Percentiles rank a stretch among this genome's conserved stretches.
phyloP scores from a whole-genome alignment of 2,113 vertebrate species.

The Saguinus imperator region DNA sequence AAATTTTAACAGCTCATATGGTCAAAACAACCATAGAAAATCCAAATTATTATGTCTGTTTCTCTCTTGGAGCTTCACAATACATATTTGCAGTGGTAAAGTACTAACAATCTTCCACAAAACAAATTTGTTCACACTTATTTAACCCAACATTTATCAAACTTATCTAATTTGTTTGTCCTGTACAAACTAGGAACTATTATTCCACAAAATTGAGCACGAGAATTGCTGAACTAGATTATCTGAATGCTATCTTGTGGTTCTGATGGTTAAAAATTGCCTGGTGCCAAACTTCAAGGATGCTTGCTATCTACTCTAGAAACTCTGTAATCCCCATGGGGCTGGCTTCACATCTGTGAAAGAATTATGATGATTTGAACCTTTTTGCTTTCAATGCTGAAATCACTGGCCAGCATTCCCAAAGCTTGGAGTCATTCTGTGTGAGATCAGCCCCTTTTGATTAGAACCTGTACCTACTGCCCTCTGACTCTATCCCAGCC shows the following conservation, averaged over 20 bases:
- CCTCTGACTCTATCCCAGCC: neutral
- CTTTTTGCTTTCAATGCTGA: neutral
- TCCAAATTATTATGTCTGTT: neutral
- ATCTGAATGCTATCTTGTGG: neutral
- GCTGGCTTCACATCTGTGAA: neutral
- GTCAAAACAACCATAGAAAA: neutral
- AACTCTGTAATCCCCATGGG: neutral
- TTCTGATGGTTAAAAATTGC: neutral
- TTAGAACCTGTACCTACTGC: neutral
- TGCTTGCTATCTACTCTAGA: neutral
- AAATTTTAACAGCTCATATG: neutral
- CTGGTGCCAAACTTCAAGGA: neutral
- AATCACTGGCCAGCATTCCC: neutral
- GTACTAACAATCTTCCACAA: neutral
- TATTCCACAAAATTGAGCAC: neutral
- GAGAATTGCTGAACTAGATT: neutral
- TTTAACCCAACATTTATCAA: neutral
- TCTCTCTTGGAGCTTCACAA: neutral
- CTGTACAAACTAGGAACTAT: neutral
- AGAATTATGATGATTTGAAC: neutral
- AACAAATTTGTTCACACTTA: neutral
- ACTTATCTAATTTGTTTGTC: neutral
- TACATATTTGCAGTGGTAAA: neutral
- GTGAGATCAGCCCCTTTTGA: neutral
- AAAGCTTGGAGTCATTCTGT: neutral